Evolutionary conservation across 2,888 invertebrate species (phyloP).

Genomic region (Macrostomum cliftonense): DNA sequence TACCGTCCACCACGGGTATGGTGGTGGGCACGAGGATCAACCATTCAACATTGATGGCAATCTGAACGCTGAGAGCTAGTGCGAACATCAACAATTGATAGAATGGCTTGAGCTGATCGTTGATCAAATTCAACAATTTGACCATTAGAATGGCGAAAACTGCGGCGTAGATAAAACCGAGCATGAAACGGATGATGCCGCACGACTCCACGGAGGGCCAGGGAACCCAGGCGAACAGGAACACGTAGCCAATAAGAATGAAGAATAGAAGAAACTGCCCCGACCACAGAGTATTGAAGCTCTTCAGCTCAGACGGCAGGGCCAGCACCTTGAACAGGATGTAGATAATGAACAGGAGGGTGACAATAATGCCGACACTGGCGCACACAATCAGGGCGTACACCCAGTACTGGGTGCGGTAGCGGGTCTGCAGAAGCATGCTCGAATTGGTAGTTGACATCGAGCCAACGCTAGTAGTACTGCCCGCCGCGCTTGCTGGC

Average conservation of each 20-base stretch:
- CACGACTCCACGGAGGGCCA: constrained; percentile 36
- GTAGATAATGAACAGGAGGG: constrained; percentile 65
- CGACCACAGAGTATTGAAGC: constrained; percentile 32
- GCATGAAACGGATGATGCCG: constrained; percentile 37
- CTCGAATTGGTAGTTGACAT: constrained; percentile 16
- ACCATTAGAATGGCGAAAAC: constrained; percentile 76
- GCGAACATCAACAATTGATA: constrained; percentile 68
- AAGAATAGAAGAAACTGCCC: constrained; percentile 40
- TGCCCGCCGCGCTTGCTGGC: too few relatives aligned
- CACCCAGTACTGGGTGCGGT: constrained; percentile 51
- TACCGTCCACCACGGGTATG: constrained; percentile 14
- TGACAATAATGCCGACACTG: constrained; percentile 60
- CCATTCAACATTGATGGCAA: constrained; percentile 37
- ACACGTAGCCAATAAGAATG: constrained; percentile 34
- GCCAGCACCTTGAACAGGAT: constrained; percentile 57
- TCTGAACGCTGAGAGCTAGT: constrained; percentile 62
- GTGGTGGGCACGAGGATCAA: constrained; percentile 31
- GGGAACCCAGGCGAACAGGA: constrained; percentile 36
- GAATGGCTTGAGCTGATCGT: constrained; percentile 73
- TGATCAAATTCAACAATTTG: constrained; percentile 76
- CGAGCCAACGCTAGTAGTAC: too few relatives aligned
- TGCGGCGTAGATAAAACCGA: constrained; percentile 46
- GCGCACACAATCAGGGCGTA: constrained; percentile 67
- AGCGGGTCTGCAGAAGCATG: constrained; percentile 17
- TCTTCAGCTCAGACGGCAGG: constrained; percentile 43